A percentile compares a stretch with the other conserved stretches of the same genome.
Evolutionary conservation across 2,797 vertebrate species (phyloP).

Genomic region (Oreochromis grahami): DNA sequence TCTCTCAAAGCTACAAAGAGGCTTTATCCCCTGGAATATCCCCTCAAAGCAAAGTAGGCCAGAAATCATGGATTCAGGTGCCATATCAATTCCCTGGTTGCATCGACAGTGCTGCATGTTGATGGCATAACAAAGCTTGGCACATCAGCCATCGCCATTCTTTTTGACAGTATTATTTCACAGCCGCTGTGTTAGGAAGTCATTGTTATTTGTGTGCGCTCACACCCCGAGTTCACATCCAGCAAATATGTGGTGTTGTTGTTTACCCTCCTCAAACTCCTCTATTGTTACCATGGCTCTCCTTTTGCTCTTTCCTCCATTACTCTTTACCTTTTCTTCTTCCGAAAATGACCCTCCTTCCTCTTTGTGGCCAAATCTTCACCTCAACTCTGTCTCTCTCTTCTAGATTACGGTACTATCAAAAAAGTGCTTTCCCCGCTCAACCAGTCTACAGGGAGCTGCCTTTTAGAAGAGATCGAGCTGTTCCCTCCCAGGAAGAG

Average conservation of each 20-base stretch:
- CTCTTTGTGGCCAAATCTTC: conserved; percentile 14
- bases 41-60: conserved; percentile 40
- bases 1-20: conserved; percentile 16
- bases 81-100: conserved; percentile 14
- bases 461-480: conserved; percentile 93
- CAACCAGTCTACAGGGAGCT: conserved; percentile 85
- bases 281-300: neutral
- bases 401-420: conserved; percentile 91
- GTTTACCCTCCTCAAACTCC: neutral
- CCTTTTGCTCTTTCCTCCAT: neutral
- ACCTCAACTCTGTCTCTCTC: neutral
- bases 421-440: conserved; percentile 93
- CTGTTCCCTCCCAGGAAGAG: conserved; percentile 82
- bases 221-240: conserved; percentile 28
- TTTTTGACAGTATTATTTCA: conserved; percentile 27
- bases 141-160: neutral
- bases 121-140: conserved; percentile 10
- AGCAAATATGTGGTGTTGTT: neutral
- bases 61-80: conserved; percentile 33
- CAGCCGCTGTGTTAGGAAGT: conserved; percentile 2
- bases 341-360: conserved; percentile 10
- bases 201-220: conserved; percentile 22
- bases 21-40: conserved; percentile 9
- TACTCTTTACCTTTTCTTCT: neutral
- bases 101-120: conserved; percentile 17